Conservation (phyloP, 53 echinoderm and acorn worm genomes). For the Crossaster papposus region DNA sequence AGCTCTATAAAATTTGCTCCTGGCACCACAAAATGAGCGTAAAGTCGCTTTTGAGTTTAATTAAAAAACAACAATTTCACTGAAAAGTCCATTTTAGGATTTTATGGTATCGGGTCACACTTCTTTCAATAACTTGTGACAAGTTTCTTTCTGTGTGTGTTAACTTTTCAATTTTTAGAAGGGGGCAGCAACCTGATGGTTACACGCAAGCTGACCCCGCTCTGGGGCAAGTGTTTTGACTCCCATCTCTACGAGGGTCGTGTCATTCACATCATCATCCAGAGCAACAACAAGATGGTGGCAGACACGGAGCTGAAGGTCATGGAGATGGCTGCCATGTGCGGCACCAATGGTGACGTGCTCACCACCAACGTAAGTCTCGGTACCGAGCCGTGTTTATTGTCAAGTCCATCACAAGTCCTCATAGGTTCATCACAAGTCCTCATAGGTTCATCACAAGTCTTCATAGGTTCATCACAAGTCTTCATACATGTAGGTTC, state of each 20-base stretch:
- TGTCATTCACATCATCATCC: conserved; percentile 93
- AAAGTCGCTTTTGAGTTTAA: no score
- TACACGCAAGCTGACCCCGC: conserved; percentile 67
- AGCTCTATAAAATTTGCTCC: no score
- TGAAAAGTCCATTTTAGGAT: no score
- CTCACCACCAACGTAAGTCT: conserved; percentile 84
- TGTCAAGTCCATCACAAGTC: no score
- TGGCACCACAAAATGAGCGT: no score
- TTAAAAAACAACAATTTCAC: no score
- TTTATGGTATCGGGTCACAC: no score
- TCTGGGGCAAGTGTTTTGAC: conserved; percentile 99
- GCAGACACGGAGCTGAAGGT: conserved; percentile 80
- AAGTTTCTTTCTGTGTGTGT: background rate
- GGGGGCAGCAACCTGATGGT: conserved; percentile 44
- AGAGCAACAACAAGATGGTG: conserved; percentile 85
- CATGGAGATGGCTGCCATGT: conserved; percentile 75
- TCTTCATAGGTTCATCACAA: no score
- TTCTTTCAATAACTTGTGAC: background rate
- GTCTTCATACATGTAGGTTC: no score
- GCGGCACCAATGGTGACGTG: conserved; percentile 87
- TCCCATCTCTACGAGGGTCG: conserved; percentile 98
- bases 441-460: no score
- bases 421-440: no score
- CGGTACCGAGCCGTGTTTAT: background rate
- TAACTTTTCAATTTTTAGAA: conserved; percentile 20